These are phyloP conservation scores for Diaperis boleti DNA, from an alignment of 2,888 invertebrate species.

Conservation along the genomic window DNA sequence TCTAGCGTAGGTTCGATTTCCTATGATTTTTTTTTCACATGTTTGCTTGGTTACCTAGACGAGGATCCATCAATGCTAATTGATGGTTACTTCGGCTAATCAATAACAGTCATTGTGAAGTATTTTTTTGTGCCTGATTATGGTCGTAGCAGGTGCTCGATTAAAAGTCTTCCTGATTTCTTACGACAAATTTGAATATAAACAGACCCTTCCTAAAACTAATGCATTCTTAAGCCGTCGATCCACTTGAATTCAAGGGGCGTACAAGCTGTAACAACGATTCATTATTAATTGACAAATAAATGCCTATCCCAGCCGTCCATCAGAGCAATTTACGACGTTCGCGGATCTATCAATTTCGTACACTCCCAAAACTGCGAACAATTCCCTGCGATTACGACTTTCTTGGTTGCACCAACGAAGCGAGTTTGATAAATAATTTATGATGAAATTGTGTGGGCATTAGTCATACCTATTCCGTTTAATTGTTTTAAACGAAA, in stretches of 20 bases:
- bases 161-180: too few species aligned
- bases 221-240: too few species aligned
- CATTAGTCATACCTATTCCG: slow-evolving; percentile 10
- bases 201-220: too few species aligned
- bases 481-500: not conserved
- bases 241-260: not conserved
- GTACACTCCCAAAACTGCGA: slow-evolving; percentile 16
- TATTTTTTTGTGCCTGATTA: too few species aligned
- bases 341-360: slow-evolving; percentile 11
- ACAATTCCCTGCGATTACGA: slow-evolving; percentile 16
- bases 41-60: too few species aligned
- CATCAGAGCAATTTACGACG: not conserved
- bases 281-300: slow-evolving; percentile 7
- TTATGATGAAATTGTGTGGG: slow-evolving; percentile 16
- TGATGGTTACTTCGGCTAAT: too few species aligned
- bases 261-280: not conserved
- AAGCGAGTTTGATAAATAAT: slow-evolving; percentile 18
- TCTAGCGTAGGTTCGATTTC: too few species aligned
- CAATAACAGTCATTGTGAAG: too few species aligned
- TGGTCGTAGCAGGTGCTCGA: too few species aligned
- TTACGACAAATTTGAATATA: too few species aligned
- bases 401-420: not conserved
- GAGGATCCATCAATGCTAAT: too few species aligned
- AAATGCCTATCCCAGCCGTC: not conserved
- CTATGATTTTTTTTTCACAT: too few species aligned